Conservation (phyloP, 2,888 invertebrate genomes). For the Synanthedon vespiformis region DNA sequence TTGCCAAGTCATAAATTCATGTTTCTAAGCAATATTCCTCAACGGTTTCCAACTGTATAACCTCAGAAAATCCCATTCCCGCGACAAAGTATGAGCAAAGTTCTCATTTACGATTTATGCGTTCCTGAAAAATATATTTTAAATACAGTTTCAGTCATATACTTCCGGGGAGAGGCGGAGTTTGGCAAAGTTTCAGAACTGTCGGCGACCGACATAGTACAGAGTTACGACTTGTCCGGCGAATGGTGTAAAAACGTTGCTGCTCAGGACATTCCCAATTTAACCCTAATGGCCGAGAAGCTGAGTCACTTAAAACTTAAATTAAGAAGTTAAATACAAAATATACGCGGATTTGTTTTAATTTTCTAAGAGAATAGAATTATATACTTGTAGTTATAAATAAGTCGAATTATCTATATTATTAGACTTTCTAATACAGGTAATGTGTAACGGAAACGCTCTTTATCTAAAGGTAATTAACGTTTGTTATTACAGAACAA, state of each 20-base stretch:
- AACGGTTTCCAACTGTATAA: neutral
- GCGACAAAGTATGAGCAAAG: conserved; percentile 16
- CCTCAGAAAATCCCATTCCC: neutral
- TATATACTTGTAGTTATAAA: too few relatives aligned
- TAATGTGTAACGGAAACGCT: too few relatives aligned
- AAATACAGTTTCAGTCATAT: conserved; percentile 25
- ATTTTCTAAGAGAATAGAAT: too few relatives aligned
- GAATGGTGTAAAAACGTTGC: conserved; percentile 9
- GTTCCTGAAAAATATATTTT: conserved; percentile 34
- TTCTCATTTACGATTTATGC: conserved; percentile 33
- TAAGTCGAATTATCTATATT: too few relatives aligned
- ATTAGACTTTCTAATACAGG: too few relatives aligned
- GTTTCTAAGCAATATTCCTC: neutral
- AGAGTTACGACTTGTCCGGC: conserved; percentile 2
- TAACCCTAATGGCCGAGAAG: conserved; percentile 9
- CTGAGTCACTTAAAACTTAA: conserved; percentile 4
- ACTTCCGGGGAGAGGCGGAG: conserved; percentile 17
- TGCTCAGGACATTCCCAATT: conserved; percentile 13
- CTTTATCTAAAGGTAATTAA: too few relatives aligned
- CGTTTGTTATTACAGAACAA: too few relatives aligned
- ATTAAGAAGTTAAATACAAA: conserved; percentile 4
- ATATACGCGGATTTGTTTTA: neutral
- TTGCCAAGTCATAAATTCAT: neutral
- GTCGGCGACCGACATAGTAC: conserved; percentile 10
- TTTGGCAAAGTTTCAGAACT: conserved; percentile 26